These are phyloP conservation scores for Anguilla megastoma DNA, from an alignment of 2,797 vertebrate genomes.

Conservation along the genomic window DNA sequence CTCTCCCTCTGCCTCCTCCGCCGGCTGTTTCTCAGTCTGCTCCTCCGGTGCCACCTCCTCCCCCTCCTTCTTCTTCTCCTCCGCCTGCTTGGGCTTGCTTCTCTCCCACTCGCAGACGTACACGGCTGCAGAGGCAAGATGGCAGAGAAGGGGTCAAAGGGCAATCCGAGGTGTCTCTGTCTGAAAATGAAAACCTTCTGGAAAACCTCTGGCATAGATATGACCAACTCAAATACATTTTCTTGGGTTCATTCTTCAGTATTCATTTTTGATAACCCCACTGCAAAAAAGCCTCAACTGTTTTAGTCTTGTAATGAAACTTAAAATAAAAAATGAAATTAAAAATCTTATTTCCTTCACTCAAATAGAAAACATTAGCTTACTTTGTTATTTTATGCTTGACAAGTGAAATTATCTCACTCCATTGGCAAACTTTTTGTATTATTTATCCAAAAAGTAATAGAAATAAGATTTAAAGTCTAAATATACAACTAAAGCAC, in stretches of 20 bases:
- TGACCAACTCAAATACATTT: not conserved
- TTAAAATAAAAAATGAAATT: too few relatives aligned
- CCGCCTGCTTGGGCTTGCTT: constrained; percentile 63
- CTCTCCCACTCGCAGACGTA: constrained; percentile 86
- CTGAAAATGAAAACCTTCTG: not conserved
- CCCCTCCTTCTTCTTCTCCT: constrained; percentile 53
- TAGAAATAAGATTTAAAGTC: too few relatives aligned
- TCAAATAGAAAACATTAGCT: too few relatives aligned
- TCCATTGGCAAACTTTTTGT: too few relatives aligned
- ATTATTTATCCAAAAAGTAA: too few relatives aligned
- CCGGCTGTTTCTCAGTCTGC: constrained; percentile 36
- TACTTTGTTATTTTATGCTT: too few relatives aligned
- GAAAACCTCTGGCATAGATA: not conserved
- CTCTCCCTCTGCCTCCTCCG: constrained; percentile 55
- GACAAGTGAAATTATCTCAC: too few relatives aligned
- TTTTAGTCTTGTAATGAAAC: too few relatives aligned
- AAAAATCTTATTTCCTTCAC: too few relatives aligned
- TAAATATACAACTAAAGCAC: too few relatives aligned
- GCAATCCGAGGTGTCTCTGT: not conserved
- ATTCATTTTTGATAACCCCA: not conserved
- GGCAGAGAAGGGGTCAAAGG: not conserved
- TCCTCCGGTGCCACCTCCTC: constrained; percentile 44
- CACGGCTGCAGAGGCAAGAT: constrained; percentile 73
- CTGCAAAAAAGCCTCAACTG: too few relatives aligned
- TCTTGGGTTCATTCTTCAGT: not conserved